A percentile compares a stretch with the other conserved stretches of the same genome.
These are phyloP conservation scores for Tipula confusa DNA, from an alignment of 2,888 invertebrate genomes.

Conservation along the genomic window DNA sequence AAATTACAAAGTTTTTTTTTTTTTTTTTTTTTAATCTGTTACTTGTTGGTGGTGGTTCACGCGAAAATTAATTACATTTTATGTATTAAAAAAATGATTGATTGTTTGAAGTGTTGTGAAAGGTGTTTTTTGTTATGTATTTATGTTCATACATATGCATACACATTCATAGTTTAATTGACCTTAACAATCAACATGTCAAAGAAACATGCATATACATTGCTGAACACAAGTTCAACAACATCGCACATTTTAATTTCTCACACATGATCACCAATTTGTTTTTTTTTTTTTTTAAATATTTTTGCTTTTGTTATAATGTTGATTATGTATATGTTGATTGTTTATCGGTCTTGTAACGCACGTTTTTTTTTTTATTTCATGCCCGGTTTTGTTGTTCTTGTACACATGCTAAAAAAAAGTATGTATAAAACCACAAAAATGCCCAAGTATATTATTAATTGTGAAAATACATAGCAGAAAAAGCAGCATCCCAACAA, in stretches of 20 bases:
- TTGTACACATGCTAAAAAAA: background rate
- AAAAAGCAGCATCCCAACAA: background rate
- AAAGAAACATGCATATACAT: background rate
- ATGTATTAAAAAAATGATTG: background rate
- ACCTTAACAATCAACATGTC: background rate
- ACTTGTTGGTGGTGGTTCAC: background rate
- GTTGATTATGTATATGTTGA: background rate
- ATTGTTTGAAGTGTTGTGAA: background rate
- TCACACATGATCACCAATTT: conserved; percentile 16
- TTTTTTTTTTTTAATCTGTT: too few relatives aligned
- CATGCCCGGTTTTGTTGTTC: too few relatives aligned
- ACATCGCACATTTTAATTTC: conserved; percentile 5
- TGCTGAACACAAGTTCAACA: background rate
- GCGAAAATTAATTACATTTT: background rate
- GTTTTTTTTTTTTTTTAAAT: background rate
- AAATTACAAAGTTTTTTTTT: background rate
- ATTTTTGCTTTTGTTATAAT: background rate
- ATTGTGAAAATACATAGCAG: background rate
- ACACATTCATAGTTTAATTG: background rate
- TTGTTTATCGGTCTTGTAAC: conserved; percentile 20
- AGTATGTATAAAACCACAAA: background rate
- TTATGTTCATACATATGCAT: background rate
- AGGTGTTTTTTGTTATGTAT: background rate
- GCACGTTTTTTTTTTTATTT: background rate
- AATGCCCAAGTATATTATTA: background rate